Evolutionary conservation across 1,140 invertebrate genomes (phyloP).

Genomic region (Drosophila virilis): DNA sequence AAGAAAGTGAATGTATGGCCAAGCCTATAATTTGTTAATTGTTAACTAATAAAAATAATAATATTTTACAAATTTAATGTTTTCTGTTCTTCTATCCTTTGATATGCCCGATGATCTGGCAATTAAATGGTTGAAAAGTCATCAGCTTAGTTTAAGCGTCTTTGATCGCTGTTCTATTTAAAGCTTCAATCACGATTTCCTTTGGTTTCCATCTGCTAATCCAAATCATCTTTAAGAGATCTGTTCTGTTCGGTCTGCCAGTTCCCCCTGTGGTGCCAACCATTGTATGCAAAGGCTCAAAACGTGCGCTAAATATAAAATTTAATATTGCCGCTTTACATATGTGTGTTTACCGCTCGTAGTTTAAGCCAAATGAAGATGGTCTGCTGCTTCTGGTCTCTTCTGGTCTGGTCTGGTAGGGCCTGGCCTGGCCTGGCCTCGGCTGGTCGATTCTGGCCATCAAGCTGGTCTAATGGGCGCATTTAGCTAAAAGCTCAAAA

Average conservation of each 20-base stretch:
- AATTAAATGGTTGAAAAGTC: slow-evolving; percentile 28
- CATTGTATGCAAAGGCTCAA: slow-evolving; percentile 69
- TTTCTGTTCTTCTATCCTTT: background rate
- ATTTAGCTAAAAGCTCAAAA: slow-evolving; percentile 61
- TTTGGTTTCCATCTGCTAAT: slow-evolving; percentile 18
- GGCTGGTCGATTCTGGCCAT: slow-evolving; percentile 21
- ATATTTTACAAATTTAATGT: background rate
- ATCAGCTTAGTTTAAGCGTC: slow-evolving; percentile 16
- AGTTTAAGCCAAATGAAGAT: slow-evolving; percentile 30
- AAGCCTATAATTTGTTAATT: slow-evolving; percentile 1
- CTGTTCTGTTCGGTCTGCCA: slow-evolving; percentile 16
- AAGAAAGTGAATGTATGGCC: slow-evolving; percentile 26
- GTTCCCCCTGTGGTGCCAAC: slow-evolving; percentile 7
- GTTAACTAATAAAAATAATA: slow-evolving; percentile 4
- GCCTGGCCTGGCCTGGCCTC: slow-evolving; percentile 32
- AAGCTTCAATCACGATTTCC: slow-evolving; percentile 63
- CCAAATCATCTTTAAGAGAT: slow-evolving; percentile 39
- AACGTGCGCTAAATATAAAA: slow-evolving; percentile 79
- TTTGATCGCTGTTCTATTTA: slow-evolving; percentile 33
- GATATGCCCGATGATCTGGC: slow-evolving; percentile 26
- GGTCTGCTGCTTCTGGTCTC: slow-evolving; percentile 12
- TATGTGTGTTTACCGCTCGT: slow-evolving; percentile 15
- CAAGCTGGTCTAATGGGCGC: slow-evolving; percentile 27
- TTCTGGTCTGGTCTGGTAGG: background rate
- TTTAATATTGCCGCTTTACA: slow-evolving; percentile 69